These are phyloP conservation scores for Lagria hirta DNA, from an alignment of 2,888 invertebrate species.

Conservation along the genomic window DNA sequence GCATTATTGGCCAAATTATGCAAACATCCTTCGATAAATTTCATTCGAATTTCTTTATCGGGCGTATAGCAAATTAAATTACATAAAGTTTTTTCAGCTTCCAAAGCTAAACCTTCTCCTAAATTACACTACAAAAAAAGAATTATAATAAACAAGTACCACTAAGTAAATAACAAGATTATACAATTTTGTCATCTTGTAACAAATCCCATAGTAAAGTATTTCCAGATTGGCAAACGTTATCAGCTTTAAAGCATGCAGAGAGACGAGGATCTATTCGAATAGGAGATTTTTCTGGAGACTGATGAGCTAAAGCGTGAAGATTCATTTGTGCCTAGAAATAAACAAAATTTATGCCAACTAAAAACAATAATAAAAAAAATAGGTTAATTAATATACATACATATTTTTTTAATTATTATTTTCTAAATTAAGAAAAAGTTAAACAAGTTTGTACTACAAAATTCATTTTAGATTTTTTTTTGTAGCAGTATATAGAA, in stretches of 20 bases:
- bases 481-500: too few relatives aligned
- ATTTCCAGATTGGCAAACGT: conserved; percentile 88
- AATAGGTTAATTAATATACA: too few relatives aligned
- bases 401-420: too few relatives aligned
- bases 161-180: conserved; percentile 43
- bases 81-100: conserved; percentile 90
- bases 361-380: too few relatives aligned
- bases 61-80: conserved; percentile 88
- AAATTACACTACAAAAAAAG: conserved; percentile 66
- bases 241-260: conserved; percentile 54
- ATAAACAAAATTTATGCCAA: conserved; percentile 3
- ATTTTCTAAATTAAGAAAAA: too few relatives aligned
- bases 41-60: conserved; percentile 85
- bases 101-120: conserved; percentile 87
- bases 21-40: conserved; percentile 93
- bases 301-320: conserved; percentile 48
- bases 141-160: too few relatives aligned
- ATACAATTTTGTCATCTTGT: conserved; percentile 86
- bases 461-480: too few relatives aligned
- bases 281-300: conserved; percentile 50
- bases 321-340: conserved; percentile 49
- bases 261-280: conserved; percentile 51
- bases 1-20: conserved; percentile 85
- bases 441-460: too few relatives aligned
- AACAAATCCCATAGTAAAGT: conserved; percentile 92